phyloP scores from a whole-genome alignment of 2,797 vertebrate genomes.

The Schizothorax lantsangensis region DNA sequence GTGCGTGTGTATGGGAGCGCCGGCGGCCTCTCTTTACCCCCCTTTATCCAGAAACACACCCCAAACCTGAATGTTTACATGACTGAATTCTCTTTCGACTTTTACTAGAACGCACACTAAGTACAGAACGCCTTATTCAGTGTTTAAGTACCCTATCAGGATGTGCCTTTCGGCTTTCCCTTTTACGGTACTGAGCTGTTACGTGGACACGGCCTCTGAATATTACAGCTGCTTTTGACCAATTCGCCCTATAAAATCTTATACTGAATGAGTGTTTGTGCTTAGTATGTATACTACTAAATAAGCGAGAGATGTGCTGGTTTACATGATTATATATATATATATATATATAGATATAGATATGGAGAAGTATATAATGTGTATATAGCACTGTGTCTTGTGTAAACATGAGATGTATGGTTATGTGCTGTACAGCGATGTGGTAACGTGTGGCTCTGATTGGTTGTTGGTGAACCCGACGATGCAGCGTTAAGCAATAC shows the following conservation, averaged over 20 bases:
- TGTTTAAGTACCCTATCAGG: constrained; percentile 64
- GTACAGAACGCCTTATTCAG: constrained; percentile 83
- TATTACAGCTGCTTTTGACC: constrained; percentile 26
- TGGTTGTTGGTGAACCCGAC: constrained; percentile 58
- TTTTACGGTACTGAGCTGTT: constrained; percentile 67
- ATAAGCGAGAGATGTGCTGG: constrained; percentile 82
- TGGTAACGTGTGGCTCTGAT: constrained; percentile 70
- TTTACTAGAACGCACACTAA: constrained; percentile 82
- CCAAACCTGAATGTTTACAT: constrained; percentile 86
- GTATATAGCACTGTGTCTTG: constrained; percentile 85
- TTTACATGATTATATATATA: constrained; percentile 83
- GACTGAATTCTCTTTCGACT: constrained; percentile 79
- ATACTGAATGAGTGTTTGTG: constrained; percentile 77
- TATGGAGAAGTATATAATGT: constrained; percentile 81
- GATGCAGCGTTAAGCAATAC: constrained; percentile 68
- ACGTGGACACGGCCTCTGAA: constrained; percentile 60
- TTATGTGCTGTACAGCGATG: constrained; percentile 57
- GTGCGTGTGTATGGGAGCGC: constrained; percentile 49
- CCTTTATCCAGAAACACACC: constrained; percentile 74
- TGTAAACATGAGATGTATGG: constrained; percentile 78
- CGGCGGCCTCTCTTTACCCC: constrained; percentile 54
- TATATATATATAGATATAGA: constrained; percentile 58
- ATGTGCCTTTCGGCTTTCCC: constrained; percentile 61
- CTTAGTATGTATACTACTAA: constrained; percentile 82
- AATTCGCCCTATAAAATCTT: constrained; percentile 22